A percentile compares a stretch with the other conserved stretches of the same genome.
These are phyloP conservation scores for Xyrauchen texanus DNA, from an alignment of 2,113 vertebrate species.

Conservation along the genomic window DNA sequence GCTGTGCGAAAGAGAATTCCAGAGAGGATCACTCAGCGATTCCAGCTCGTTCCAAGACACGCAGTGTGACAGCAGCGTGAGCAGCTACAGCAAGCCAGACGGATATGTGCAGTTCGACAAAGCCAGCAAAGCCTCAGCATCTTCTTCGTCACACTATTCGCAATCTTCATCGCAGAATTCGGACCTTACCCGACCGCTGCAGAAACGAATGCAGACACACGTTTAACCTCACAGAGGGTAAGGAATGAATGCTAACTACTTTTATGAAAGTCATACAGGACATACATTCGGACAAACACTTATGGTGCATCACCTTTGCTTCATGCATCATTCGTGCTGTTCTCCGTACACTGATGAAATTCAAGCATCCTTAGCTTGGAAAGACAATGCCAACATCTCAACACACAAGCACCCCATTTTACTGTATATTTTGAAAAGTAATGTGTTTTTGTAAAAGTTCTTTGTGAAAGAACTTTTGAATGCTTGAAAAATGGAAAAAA, in stretches of 20 bases:
- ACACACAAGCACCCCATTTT: background rate
- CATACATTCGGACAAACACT: background rate
- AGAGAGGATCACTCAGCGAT: constrained; percentile 94
- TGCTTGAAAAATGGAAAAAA: too few relatives aligned
- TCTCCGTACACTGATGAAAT: background rate
- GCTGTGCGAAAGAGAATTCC: constrained; percentile 96
- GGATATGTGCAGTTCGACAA: constrained; percentile 97
- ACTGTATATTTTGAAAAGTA: constrained; percentile 23
- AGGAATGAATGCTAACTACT: background rate
- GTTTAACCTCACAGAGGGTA: constrained; percentile 76
- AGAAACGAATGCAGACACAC: constrained; percentile 99
- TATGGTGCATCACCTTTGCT: constrained; percentile 1
- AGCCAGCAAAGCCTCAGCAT: constrained; percentile 95
- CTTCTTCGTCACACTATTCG: constrained; percentile 95
- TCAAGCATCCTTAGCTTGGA: background rate
- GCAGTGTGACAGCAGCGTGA: constrained; percentile 96
- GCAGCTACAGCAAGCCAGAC: constrained; percentile 96
- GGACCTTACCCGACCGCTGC: constrained; percentile 93
- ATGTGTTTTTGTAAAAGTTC: background rate
- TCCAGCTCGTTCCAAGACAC: constrained; percentile 98
- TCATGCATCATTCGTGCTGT: background rate
- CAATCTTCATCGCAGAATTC: constrained; percentile 98
- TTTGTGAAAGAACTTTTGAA: background rate
- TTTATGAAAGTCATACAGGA: background rate
- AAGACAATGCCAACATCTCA: background rate